Evolutionary conservation across 2,888 invertebrate genomes (phyloP).

Genomic region (Smittia sp.): DNA sequence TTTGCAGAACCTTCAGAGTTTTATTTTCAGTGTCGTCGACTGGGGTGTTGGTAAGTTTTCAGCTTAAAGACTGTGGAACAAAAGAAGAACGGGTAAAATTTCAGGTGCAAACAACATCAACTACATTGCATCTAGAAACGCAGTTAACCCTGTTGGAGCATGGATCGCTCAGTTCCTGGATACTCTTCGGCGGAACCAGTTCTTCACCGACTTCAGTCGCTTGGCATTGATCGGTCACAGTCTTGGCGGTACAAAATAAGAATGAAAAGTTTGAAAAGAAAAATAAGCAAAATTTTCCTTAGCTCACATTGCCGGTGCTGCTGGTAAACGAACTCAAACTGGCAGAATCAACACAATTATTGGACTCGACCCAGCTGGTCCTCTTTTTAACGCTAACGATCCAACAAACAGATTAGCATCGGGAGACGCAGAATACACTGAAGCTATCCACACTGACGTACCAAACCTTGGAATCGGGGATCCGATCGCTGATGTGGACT

Average conservation of each 20-base stretch:
- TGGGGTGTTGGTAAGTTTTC: background rate
- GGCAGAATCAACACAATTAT: conserved; percentile 38
- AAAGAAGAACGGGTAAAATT: too few relatives aligned
- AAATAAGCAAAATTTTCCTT: background rate
- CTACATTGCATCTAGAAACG: conserved; percentile 38
- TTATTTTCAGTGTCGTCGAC: background rate
- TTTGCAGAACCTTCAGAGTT: background rate
- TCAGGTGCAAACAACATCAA: conserved; percentile 21
- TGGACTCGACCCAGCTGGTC: conserved; percentile 41
- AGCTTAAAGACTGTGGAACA: too few relatives aligned
- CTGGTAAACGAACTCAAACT: conserved; percentile 41
- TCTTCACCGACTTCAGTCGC: background rate
- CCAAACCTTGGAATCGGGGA: background rate
- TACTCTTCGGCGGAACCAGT: conserved; percentile 44
- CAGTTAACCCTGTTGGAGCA: conserved; percentile 39
- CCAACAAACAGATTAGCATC: background rate
- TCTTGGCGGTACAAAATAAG: conserved; percentile 27
- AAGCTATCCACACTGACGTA: conserved; percentile 13
- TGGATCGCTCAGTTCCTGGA: conserved; percentile 43
- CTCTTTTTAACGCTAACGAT: conserved; percentile 3
- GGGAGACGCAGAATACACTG: conserved; percentile 14
- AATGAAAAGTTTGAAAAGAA: too few relatives aligned
- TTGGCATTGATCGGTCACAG: conserved; percentile 13
- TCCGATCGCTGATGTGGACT: conserved; percentile 50
- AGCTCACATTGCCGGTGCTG: conserved; percentile 44